These are phyloP conservation scores for Drosophila athabasca DNA, from an alignment of 1,140 invertebrate species.

Conservation along the genomic window DNA sequence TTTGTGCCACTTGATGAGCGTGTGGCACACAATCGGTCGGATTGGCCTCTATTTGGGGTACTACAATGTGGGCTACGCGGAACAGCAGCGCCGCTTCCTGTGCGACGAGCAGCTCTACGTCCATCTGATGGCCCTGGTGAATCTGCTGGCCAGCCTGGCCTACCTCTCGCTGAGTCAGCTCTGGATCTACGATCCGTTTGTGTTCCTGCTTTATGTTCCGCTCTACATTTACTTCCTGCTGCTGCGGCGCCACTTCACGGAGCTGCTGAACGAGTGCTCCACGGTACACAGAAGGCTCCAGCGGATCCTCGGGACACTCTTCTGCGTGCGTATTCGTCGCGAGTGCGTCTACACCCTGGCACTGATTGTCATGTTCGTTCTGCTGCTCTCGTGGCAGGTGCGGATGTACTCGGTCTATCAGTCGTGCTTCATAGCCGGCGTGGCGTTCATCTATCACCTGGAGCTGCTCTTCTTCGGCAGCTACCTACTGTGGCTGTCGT, in stretches of 20 bases:
- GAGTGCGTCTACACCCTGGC: slow-evolving; percentile 39
- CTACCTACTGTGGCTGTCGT: slow-evolving; percentile 56
- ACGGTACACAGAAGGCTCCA: slow-evolving; percentile 30
- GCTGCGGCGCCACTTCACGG: slow-evolving; percentile 36
- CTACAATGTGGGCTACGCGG: slow-evolving; percentile 46
- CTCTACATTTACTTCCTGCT: slow-evolving; percentile 54
- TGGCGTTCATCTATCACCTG: slow-evolving; percentile 49
- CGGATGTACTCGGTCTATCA: slow-evolving; percentile 56
- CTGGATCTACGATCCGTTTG: slow-evolving; percentile 50
- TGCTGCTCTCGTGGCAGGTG: slow-evolving; percentile 41
- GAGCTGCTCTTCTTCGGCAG: slow-evolving; percentile 57
- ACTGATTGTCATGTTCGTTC: slow-evolving; percentile 24
- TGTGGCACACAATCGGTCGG: slow-evolving; percentile 40
- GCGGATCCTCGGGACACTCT: slow-evolving; percentile 23
- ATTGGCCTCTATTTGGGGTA: slow-evolving; percentile 59
- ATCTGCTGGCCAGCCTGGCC: slow-evolving; percentile 22
- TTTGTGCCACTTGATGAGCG: slow-evolving; percentile 54
- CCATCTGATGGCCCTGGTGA: slow-evolving; percentile 38
- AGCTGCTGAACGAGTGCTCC: slow-evolving; percentile 47
- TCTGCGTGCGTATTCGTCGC: slow-evolving; percentile 43
- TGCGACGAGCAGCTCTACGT: slow-evolving; percentile 61
- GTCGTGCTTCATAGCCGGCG: slow-evolving; percentile 45
- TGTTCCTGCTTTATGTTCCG: slow-evolving; percentile 48
- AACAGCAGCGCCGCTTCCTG: slow-evolving; percentile 11
- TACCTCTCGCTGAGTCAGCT: slow-evolving; percentile 52